A percentile compares a stretch with the other conserved stretches of the same genome.
Evolutionary conservation across 2,888 invertebrate species (phyloP).

Genomic region (Mythimna pallens): DNA sequence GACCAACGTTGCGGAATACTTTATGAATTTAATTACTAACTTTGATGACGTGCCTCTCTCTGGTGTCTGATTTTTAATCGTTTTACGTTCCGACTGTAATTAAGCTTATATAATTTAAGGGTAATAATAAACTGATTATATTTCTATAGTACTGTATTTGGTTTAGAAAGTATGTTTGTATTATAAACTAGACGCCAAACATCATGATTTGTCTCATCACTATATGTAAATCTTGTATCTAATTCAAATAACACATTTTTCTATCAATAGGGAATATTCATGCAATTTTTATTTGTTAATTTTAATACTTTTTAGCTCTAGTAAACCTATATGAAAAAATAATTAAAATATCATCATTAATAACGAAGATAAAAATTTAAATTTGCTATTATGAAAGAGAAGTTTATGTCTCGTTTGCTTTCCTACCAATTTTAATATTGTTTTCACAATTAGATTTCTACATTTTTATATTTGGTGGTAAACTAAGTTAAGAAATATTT

Average conservation of each 20-base stretch:
- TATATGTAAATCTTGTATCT: not conserved
- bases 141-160: constrained; percentile 7
- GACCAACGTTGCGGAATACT: constrained; percentile 60
- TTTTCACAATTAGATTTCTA: too few relatives aligned
- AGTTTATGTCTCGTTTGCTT: too few relatives aligned
- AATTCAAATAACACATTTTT: not conserved
- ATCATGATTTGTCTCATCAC: not conserved
- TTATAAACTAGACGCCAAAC: not conserved
- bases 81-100: constrained; percentile 48
- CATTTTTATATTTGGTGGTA: too few relatives aligned
- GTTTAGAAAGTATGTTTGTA: not conserved
- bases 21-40: constrained; percentile 64
- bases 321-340: too few relatives aligned
- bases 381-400: too few relatives aligned
- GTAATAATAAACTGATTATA: constrained; percentile 14
- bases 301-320: too few relatives aligned
- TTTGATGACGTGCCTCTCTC: constrained; percentile 60
- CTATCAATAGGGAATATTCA: too few relatives aligned
- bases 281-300: too few relatives aligned
- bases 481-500: too few relatives aligned
- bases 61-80: constrained; percentile 56
- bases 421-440: too few relatives aligned
- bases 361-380: too few relatives aligned
- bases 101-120: constrained; percentile 22
- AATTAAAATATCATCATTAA: too few relatives aligned